A percentile compares a stretch with the other conserved stretches of the same genome.
Conservation (phyloP, 2,888 invertebrate genomes). For the Pollenia angustigena region DNA sequence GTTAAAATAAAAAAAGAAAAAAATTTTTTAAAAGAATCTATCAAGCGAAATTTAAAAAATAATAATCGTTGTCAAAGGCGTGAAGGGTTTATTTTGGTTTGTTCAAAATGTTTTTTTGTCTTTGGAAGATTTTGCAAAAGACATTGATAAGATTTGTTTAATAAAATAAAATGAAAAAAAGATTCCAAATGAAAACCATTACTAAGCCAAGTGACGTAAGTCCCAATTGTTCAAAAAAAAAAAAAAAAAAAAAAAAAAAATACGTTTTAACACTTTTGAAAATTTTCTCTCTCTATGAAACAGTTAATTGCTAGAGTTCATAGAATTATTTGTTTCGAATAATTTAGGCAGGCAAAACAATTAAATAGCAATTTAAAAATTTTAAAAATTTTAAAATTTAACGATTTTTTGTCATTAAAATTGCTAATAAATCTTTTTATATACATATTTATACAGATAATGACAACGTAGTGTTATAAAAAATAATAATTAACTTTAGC, state of each 20-base stretch:
- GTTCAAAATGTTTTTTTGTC: too few relatives aligned
- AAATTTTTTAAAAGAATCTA: conserved; percentile 48
- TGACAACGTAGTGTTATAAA: conserved; percentile 7
- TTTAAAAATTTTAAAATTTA: neutral
- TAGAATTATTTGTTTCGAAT: neutral
- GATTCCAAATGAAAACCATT: too few relatives aligned
- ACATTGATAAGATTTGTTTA: neutral
- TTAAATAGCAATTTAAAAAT: conserved; percentile 38
- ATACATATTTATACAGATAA: neutral
- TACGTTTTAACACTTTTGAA: too few relatives aligned
- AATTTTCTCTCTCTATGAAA: neutral
- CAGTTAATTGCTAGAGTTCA: neutral
- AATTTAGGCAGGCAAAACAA: conserved; percentile 9
- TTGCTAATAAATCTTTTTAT: conserved; percentile 12
- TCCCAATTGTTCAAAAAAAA: too few relatives aligned
- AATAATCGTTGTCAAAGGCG: neutral
- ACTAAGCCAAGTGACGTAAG: too few relatives aligned
- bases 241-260: too few relatives aligned
- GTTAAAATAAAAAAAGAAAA: conserved; percentile 11
- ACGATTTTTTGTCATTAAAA: conserved; percentile 5
- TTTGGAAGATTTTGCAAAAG: neutral
- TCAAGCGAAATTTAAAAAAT: too few relatives aligned
- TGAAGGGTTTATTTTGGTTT: too few relatives aligned
- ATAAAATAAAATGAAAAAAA: too few relatives aligned
- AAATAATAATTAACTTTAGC: neutral